These are phyloP conservation scores for Philotrypesis tridentata DNA, from an alignment of 1,140 invertebrate species.

Conservation along the genomic window DNA sequence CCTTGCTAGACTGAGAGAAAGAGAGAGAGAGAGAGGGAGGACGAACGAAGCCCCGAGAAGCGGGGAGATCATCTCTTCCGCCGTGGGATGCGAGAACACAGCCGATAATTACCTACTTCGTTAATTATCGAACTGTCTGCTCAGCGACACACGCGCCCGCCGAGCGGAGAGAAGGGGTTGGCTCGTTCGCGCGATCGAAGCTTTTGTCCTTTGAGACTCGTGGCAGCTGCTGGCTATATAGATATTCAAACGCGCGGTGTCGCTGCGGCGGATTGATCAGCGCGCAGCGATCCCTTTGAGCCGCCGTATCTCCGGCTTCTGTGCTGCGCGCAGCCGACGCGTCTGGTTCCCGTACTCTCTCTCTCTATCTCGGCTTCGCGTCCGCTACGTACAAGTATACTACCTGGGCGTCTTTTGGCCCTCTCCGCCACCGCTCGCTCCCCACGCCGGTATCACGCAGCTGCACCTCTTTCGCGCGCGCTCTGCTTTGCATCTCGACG, in stretches of 20 bases:
- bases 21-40: background rate
- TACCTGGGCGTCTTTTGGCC: no score
- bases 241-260: no score
- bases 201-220: constrained; percentile 40
- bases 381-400: no score
- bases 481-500: background rate
- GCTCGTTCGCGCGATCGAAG: constrained; percentile 12
- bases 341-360: background rate
- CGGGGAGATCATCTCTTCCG: background rate
- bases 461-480: background rate
- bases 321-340: background rate
- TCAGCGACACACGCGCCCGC: background rate
- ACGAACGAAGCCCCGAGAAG: background rate
- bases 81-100: background rate
- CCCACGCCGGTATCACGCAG: no score
- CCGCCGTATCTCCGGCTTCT: background rate
- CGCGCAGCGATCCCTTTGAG: constrained; percentile 27
- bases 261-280: background rate
- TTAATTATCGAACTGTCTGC: constrained; percentile 40
- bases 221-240: no score
- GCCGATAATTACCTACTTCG: constrained; percentile 31
- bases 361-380: background rate
- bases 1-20: background rate
- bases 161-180: no score
- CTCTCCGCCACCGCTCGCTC: no score